Evolutionary conservation across 2,888 invertebrate genomes (phyloP), one percentile per base, ranked within the genome.

Genomic region (Psylliodes chrysocephalus): DNA sequence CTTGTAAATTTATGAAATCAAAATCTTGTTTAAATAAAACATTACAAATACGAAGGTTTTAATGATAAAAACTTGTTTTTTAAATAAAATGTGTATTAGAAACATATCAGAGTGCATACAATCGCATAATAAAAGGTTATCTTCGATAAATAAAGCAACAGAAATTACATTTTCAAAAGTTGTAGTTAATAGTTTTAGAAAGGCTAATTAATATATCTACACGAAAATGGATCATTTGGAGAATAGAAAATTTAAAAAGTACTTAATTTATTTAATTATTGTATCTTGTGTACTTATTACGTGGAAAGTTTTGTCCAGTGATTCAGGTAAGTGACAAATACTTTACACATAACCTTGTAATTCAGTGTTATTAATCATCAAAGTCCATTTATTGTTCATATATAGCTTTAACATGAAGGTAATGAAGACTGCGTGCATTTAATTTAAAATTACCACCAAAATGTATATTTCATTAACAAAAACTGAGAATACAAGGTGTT

Each of bases 161-260:
- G 10, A 30, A 22, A 22, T 22, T 22, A n/a, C n/a, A n/a, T n/a
- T n/a, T n/a, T n/a, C n/a, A n/a, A n/a, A n/a, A n/a, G n/a, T n/a
- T n/a, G n/a, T n/a, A n/a, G n/a, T n/a, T n/a, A n/a, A n/a, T n/a
- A n/a, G n/a, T n/a, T n/a, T n/a, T n/a, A n/a, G n/a, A n/a, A n/a
- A n/a, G n/a, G n/a, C n/a, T n/a, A n/a, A n/a, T n/a, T n/a, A n/a
- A n/a, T n/a, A n/a, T n/a, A n/a, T n/a, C n/a, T n/a, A n/a, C n/a
- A n/a, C 10, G 14, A 46, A 56, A 47, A 59, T 59, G 59, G 59
- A 59, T 17, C 38, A 49, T 12, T 28, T 38, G 7, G 59, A 59
- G 25, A 59, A 51, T 28, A 49, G 49, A 28, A 49, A 40, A 40
- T 59, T 59, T 25, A 59, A 28, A 30, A 59, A 40, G 19, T 59